A percentile compares a stretch with the other conserved stretches of the same genome.
phyloP scores from a whole-genome alignment of 1,140 invertebrate genomes.

The Adoxophyes honmai region DNA sequence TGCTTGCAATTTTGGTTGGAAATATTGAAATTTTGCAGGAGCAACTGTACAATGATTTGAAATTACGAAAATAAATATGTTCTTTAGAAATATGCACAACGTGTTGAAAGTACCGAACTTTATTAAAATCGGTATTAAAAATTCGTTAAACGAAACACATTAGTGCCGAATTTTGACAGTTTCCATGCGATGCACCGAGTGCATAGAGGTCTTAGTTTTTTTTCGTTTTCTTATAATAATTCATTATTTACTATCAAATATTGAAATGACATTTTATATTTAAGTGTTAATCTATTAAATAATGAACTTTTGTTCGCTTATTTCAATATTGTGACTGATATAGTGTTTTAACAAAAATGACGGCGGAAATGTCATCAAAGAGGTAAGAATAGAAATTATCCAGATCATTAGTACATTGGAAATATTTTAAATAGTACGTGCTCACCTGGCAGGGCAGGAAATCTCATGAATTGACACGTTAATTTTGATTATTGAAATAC shows the following conservation, averaged over 20 bases:
- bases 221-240: constrained; percentile 4
- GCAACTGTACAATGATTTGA: too few species aligned
- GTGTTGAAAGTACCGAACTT: too few species aligned
- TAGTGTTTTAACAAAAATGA: constrained; percentile 56
- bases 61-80: too few species aligned
- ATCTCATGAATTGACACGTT: constrained; percentile 10
- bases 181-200: constrained; percentile 13
- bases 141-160: neutral
- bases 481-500: neutral
- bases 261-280: neutral
- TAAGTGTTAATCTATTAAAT: constrained; percentile 25
- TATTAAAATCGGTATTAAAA: neutral
- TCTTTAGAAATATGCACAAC: too few species aligned
- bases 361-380: constrained; percentile 68
- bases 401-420: constrained; percentile 13
- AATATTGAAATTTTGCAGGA: too few species aligned
- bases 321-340: constrained; percentile 30
- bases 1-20: too few species aligned
- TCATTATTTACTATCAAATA: neutral
- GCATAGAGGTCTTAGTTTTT: constrained; percentile 8
- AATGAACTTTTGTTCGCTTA: constrained; percentile 48
- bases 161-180: constrained; percentile 10
- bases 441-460: constrained; percentile 3
- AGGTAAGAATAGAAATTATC: constrained; percentile 44
- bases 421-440: neutral